A percentile compares a stretch with the other conserved stretches of the same genome.
These are phyloP conservation scores for Tokudaia tokunoshimensis DNA, from an alignment of 2,797 vertebrate species.

Conservation along the genomic window DNA sequence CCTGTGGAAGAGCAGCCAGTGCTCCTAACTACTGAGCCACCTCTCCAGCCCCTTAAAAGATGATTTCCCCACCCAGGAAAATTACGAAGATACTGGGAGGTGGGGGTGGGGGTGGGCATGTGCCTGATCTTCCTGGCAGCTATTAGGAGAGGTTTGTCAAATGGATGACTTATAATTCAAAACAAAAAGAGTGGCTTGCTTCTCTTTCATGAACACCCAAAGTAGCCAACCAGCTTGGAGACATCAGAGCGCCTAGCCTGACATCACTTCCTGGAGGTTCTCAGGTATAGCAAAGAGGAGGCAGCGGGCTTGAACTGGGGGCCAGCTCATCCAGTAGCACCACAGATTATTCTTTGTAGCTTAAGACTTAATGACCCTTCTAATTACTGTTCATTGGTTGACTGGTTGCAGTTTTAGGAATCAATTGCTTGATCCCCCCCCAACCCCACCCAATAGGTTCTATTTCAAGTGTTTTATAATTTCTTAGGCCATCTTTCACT, in stretches of 20 bases:
- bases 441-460: not conserved
- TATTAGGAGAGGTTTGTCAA: not conserved
- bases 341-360: not conserved
- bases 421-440: not conserved
- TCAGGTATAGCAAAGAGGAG: not conserved
- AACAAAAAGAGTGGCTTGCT: not conserved
- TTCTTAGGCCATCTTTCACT: not conserved
- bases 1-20: not conserved
- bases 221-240: not conserved
- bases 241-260: not conserved
- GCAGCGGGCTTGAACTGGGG: not conserved
- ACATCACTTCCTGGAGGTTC: not conserved
- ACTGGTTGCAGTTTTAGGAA: not conserved
- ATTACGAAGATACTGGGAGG: not conserved
- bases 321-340: not conserved
- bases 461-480: not conserved
- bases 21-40: not conserved
- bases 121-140: conserved; percentile 39
- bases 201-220: conserved; percentile 31
- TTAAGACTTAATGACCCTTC: not conserved
- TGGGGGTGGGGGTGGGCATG: not conserved
- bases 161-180: not conserved
- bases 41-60: not conserved
- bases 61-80: not conserved
- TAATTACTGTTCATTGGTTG: not conserved